Conservation (phyloP, 2,797 vertebrate genomes). For the Oreochromis grahami region DNA sequence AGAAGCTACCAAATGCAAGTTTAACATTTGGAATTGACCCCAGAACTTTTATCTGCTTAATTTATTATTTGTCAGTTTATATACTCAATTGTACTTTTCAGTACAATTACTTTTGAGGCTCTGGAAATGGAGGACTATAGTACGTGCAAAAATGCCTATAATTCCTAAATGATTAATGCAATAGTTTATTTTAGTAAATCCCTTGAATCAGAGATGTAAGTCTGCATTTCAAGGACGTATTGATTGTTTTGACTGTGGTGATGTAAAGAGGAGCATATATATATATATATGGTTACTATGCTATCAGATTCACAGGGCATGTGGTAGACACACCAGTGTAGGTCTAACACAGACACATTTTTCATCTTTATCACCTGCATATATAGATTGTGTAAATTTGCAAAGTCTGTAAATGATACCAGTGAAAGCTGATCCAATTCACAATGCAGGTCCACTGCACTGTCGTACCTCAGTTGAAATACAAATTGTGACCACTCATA, state of each 20-base stretch:
- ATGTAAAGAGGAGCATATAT: not conserved
- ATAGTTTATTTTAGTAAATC: not conserved
- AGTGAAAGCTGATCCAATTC: not conserved
- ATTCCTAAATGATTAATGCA: not conserved
- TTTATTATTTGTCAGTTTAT: not conserved
- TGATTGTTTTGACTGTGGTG: not conserved
- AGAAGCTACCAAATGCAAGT: not conserved
- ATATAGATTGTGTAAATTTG: not conserved
- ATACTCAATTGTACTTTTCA: not conserved
- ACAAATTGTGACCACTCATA: not conserved
- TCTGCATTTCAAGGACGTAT: not conserved
- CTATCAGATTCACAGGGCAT: not conserved
- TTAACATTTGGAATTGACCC: not conserved
- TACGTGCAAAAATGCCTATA: not conserved
- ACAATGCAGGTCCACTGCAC: not conserved
- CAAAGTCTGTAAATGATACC: not conserved
- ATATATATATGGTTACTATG: not conserved
- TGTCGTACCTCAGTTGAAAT: not conserved
- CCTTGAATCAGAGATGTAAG: not conserved
- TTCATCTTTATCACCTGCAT: not conserved
- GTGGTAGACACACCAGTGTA: not conserved
- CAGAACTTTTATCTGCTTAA: not conserved
- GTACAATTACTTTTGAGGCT: not conserved
- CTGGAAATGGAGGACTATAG: not conserved
- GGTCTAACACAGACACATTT: not conserved